phyloP scores from a whole-genome alignment of 53 echinoderm and acorn worm genomes.

The Echinometra lucunter region DNA sequence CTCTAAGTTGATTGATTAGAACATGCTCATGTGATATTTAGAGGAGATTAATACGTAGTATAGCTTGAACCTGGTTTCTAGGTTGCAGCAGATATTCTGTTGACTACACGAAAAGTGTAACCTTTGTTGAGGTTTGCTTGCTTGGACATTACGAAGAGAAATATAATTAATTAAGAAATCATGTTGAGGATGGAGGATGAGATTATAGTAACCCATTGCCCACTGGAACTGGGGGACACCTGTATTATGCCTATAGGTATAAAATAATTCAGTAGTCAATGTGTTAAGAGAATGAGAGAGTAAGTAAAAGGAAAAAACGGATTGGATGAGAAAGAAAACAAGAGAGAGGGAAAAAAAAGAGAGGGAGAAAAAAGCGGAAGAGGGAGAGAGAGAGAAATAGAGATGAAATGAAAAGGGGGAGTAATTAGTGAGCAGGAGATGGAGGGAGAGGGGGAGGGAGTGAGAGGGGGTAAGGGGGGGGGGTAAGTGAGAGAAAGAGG shows the following conservation, averaged over 20 bases:
- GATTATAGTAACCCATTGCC: too few relatives aligned
- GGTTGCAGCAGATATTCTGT: background rate
- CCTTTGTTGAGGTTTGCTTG: background rate
- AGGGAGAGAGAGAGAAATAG: too few relatives aligned
- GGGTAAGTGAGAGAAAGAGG: background rate
- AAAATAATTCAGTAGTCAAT: too few relatives aligned
- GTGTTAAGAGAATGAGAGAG: too few relatives aligned
- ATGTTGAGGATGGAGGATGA: too few relatives aligned
- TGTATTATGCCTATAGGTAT: too few relatives aligned
- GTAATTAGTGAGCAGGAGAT: background rate
- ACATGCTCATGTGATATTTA: background rate
- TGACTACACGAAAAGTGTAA: background rate
- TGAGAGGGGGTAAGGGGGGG: background rate
- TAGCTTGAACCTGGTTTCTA: background rate
- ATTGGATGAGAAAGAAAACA: too few relatives aligned
- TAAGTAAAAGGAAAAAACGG: too few relatives aligned
- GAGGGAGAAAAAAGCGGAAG: too few relatives aligned
- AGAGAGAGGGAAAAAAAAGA: too few relatives aligned
- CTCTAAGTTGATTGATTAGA: slow-evolving; percentile 22
- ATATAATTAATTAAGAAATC: too few relatives aligned
- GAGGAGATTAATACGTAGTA: background rate
- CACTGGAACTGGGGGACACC: too few relatives aligned
- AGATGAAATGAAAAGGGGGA: background rate
- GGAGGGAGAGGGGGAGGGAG: background rate
- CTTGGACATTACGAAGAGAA: background rate